Evolutionary conservation across 2,888 invertebrate species (phyloP).

Genomic region (Cheilosia impressa): DNA sequence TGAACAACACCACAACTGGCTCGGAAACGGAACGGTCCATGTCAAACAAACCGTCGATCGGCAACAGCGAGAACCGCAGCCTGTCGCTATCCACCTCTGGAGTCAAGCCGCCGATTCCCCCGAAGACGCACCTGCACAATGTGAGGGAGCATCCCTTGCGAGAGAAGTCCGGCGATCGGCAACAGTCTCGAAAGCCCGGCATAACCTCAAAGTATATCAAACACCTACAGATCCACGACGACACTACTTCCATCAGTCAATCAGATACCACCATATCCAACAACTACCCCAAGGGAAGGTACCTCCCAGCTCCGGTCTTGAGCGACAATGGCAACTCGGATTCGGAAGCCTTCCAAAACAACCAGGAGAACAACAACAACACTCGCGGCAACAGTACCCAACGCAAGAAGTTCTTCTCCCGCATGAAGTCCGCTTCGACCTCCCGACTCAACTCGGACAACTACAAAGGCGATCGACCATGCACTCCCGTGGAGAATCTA

Average conservation of each 20-base stretch:
- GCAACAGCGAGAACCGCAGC: constrained; percentile 82
- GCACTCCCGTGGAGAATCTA: constrained; percentile 91
- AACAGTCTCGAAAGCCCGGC: constrained; percentile 78
- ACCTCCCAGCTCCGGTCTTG: constrained; percentile 78
- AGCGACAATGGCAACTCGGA: constrained; percentile 83
- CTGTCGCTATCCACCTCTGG: constrained; percentile 67
- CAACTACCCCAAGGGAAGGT: constrained; percentile 81
- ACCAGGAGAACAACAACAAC: constrained; percentile 84
- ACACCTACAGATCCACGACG: constrained; percentile 81
- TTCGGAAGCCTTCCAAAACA: constrained; percentile 82
- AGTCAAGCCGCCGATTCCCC: constrained; percentile 80
- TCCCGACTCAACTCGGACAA: constrained; percentile 87
- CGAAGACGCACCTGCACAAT: constrained; percentile 79
- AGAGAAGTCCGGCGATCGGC: constrained; percentile 77
- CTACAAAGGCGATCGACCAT: constrained; percentile 84
- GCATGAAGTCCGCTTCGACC: constrained; percentile 89
- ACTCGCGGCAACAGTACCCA: constrained; percentile 80
- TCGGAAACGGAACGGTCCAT: constrained; percentile 92
- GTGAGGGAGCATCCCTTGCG: constrained; percentile 62
- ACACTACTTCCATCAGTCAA: constrained; percentile 82
- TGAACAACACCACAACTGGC: constrained; percentile 87
- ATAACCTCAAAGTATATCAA: constrained; percentile 82
- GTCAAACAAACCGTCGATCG: constrained; percentile 87
- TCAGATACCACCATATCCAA: constrained; percentile 83
- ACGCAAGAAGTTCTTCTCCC: constrained; percentile 88